Percentiles rank a stretch among this genome's conserved stretches.
Evolutionary conservation across 2,113 vertebrate genomes (phyloP).

Genomic region (Sceloporus undulatus): DNA sequence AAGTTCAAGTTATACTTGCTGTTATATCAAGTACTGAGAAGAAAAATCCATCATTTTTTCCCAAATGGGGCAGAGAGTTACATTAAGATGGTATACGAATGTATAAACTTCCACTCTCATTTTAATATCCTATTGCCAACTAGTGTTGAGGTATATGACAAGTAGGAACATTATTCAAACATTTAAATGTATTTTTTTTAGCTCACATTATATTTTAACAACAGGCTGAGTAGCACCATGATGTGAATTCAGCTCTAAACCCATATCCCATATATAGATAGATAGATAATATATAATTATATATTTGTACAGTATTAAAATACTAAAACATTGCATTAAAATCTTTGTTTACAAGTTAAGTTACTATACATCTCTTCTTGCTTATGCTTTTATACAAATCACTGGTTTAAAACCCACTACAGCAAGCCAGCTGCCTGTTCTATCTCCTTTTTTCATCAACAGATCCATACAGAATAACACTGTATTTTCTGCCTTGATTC

Average conservation of each 20-base stretch:
- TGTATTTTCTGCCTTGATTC: constrained; percentile 83
- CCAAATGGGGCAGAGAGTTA: constrained; percentile 63
- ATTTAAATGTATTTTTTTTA: constrained; percentile 80
- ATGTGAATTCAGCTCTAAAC: constrained; percentile 90
- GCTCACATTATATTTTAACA: constrained; percentile 93
- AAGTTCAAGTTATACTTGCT: constrained; percentile 94
- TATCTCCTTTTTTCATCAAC: constrained; percentile 66
- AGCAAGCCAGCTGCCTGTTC: constrained; percentile 96
- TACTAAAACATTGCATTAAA: constrained; percentile 90
- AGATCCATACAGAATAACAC: constrained; percentile 84
- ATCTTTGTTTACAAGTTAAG: constrained; percentile 91
- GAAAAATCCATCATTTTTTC: constrained; percentile 61
- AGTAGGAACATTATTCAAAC: constrained; percentile 92
- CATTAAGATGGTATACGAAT: constrained; percentile 79
- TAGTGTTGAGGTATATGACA: constrained; percentile 99
- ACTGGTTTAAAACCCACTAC: constrained; percentile 87
- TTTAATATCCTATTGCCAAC: constrained; percentile 93
- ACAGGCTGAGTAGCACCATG: constrained; percentile 96
- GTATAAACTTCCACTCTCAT: constrained; percentile 82
- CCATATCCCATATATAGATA: constrained; percentile 78
- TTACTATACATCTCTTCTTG: constrained; percentile 96
- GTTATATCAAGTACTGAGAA: constrained; percentile 86
- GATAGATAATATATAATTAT: constrained; percentile 67
- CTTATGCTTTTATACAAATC: constrained; percentile 88
- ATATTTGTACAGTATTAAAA: constrained; percentile 94